Evolutionary conservation across 2,113 vertebrate species (phyloP).

Genomic region (Daboia siamensis): DNA sequence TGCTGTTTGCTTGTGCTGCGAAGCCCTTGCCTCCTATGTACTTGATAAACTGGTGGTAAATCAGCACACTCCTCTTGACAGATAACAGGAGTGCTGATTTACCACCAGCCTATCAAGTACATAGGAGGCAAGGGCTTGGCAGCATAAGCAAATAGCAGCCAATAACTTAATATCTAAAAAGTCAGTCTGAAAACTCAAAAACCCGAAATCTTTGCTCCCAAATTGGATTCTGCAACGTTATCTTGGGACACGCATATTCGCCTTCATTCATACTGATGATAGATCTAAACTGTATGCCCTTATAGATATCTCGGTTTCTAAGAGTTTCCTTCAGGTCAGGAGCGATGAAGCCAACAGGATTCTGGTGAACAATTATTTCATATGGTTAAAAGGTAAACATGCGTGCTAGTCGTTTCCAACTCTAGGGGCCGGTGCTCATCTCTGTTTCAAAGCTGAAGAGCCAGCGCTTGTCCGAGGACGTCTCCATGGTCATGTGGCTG

Average conservation of each 20-base stretch:
- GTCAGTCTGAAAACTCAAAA: not conserved
- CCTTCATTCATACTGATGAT: not conserved
- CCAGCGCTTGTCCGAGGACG: too few species aligned
- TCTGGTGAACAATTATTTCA: not conserved
- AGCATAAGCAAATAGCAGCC: not conserved
- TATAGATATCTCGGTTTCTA: not conserved
- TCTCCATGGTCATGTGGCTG: too few species aligned
- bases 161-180: not conserved
- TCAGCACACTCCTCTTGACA: not conserved
- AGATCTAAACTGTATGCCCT: not conserved
- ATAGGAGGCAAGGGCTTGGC: not conserved
- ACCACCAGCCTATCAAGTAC: not conserved
- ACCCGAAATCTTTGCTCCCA: not conserved
- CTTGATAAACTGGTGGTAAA: not conserved
- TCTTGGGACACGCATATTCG: not conserved
- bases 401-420: too few species aligned
- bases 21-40: not conserved
- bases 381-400: not conserved
- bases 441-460: too few species aligned
- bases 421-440: too few species aligned
- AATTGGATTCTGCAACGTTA: not conserved
- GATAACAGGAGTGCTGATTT: not conserved
- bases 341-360: not conserved
- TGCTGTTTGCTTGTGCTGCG: not conserved
- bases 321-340: not conserved